Base-by-base conservation (phyloP, 2,113 vertebrate species). In the Ia io region DNA sequence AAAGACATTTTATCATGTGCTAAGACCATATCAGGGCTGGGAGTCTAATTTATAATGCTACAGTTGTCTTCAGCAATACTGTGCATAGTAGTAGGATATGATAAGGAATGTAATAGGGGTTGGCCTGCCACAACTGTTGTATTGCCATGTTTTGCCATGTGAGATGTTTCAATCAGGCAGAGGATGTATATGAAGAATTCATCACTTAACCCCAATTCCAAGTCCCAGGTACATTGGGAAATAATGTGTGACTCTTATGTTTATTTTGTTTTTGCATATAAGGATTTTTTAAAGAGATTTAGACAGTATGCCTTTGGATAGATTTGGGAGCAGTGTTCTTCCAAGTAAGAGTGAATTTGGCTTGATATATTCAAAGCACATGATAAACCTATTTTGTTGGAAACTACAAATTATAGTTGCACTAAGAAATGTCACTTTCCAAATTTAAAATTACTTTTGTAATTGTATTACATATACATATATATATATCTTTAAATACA, bases 381-480 rank as follows among this genome's bases (percentile, higher is more conserved):
- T 76, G 32, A 71, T 82, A 82, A 90, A 59, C 25, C 23, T 73
- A 6, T 76, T 63, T 92, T 84, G 20, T 88, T 65, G 25, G 63
- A 73, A 88, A 76, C 16, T 79, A 12, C 2, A 70, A 37, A 42
- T 63, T 74, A 13, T n/a, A 76, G 22, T 85, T 79, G 47, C 32
- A 25, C 17, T 85, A 74, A 22, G 69, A 82, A 61, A 10, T n/a
- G 35, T 74, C 47, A 14, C 13, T 85, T 71, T 56, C 16, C 23
- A 88, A 79, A 56, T 69, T 56, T 2, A 49, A 96, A 93, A 92
- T 47, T 56, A 85, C 22, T 69, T 94, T 71, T 93, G 4, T 95
- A 80, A 40, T 71, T 89, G 63, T 3, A 9, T 3, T 17, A 20
- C 78, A 67, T 71, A 3, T 77, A 20, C 61, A 2, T 22, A 53